A percentile compares a stretch with the other conserved stretches of the same genome.
These are phyloP conservation scores for Doris montereyensis DNA, from an alignment of 2,888 invertebrate species.

Conservation along the genomic window DNA sequence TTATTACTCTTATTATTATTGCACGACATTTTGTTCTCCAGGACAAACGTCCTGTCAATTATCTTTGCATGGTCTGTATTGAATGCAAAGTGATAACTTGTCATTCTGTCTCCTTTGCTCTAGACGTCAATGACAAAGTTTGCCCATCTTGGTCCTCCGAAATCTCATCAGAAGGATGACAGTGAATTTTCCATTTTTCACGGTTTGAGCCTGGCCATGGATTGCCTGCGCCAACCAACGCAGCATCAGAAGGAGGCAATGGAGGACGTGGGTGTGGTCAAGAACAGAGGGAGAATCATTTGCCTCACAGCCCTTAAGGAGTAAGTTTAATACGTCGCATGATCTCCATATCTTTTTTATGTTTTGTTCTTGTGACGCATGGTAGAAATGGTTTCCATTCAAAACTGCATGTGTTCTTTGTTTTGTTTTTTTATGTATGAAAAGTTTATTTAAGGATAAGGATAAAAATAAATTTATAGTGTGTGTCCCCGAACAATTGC, in stretches of 20 bases:
- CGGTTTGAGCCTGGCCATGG: constrained; percentile 88
- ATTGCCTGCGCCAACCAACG: constrained; percentile 86
- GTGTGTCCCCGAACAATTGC: too few relatives aligned
- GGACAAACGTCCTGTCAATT: too few relatives aligned
- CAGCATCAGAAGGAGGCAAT: constrained; percentile 81
- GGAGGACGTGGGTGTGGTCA: constrained; percentile 74
- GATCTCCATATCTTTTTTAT: background rate
- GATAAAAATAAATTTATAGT: too few relatives aligned
- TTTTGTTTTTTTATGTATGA: too few relatives aligned
- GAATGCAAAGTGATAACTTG: too few relatives aligned
- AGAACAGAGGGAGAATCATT: constrained; percentile 86
- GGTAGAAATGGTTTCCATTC: too few relatives aligned
- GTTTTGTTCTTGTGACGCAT: constrained; percentile 6
- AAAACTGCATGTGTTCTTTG: too few relatives aligned
- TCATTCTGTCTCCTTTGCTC: constrained; percentile 9
- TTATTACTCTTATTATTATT: too few relatives aligned
- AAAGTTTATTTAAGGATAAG: too few relatives aligned
- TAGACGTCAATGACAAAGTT: constrained; percentile 56
- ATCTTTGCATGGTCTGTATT: too few relatives aligned
- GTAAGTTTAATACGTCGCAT: constrained; percentile 49
- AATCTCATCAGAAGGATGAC: constrained; percentile 44
- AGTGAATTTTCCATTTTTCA: constrained; percentile 78
- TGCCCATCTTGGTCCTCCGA: constrained; percentile 86
- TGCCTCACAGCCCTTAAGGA: constrained; percentile 88
- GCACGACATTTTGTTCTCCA: too few relatives aligned